Base-by-base conservation (phyloP, 2,888 invertebrate species). In the Philhelius pedissequus region DNA sequence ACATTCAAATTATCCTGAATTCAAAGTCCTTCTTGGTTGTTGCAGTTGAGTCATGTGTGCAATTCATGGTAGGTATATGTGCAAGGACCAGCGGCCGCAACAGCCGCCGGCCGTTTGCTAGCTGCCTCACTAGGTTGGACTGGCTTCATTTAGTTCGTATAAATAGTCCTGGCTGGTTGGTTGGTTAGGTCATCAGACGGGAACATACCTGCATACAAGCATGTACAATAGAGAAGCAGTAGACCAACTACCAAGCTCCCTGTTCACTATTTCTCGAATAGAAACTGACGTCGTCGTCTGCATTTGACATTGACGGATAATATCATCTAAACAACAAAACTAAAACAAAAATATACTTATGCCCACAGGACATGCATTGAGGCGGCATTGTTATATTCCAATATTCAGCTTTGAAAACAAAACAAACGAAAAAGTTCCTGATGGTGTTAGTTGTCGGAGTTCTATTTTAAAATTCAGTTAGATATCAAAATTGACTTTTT, bases 221-320 rank as follows among this genome's bases (percentile, higher is more conserved):
- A 18, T 7, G 8, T 7, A 30, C 5, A n/a, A n/a, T n/a, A n/a
- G n/a, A n/a, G n/a, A n/a, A 30, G 30, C 1, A 54, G 22, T 13
- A 40, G 4, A 40, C n/a, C 54, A 30, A 60, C 38, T n/a, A n/a
- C n/a, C n/a, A 11, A 56, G 30, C 48, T 40, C 38, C n/a, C 15
- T 32, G 35, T 32, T 56, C 35, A 58, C 20, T 68, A 25, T 75
- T n/a, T 75, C 68, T 64, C 58, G 58, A 76, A 70, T 71, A 70
- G 76, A 76, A 25, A 56, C 64, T 76, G 64, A 71, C 81, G 62
- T 64, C 45, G 20, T 76, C 76, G 76, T 76, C 76, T 81, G 81
- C 76, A 71, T 81, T 76, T 81, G 81, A 81, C 81, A 81, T 81
- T 81, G 81, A 81, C 81, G 76, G 66, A 76, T 81, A 81, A 81